These are phyloP conservation scores for Acrobeloides nanus DNA, from an alignment of 2,888 invertebrate genomes.

Conservation along the genomic window DNA sequence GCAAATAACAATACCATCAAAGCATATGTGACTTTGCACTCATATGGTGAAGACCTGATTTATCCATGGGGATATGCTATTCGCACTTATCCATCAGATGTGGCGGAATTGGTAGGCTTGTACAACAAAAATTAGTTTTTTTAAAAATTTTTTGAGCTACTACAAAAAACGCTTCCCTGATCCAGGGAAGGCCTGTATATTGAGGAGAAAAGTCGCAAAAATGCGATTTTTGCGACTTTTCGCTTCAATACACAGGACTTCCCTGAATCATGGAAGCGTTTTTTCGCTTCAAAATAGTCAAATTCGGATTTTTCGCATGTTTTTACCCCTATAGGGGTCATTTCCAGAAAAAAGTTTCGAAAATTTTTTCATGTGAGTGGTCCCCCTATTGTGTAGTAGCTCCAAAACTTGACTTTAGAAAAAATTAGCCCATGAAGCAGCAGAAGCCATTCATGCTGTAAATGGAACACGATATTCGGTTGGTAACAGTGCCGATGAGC, in stretches of 20 bases:
- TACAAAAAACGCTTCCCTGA: too few species aligned
- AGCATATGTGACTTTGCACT: constrained; percentile 41
- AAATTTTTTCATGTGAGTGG: too few species aligned
- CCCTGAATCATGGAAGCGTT: too few species aligned
- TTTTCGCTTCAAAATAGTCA: too few species aligned
- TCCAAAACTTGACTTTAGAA: constrained; percentile 2
- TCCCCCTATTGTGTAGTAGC: too few species aligned
- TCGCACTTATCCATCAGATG: constrained; percentile 31
- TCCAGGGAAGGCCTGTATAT: too few species aligned
- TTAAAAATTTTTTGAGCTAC: constrained; percentile 1
- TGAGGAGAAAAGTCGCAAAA: too few species aligned
- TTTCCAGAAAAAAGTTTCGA: too few species aligned
- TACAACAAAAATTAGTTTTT: constrained; percentile 5
- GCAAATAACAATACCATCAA: constrained; percentile 25
- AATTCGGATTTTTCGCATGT: background rate
- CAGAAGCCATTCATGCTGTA: constrained; percentile 31
- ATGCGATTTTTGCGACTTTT: too few species aligned
- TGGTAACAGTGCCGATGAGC: constrained; percentile 34
- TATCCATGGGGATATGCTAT: constrained; percentile 43
- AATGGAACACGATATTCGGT: constrained; percentile 34
- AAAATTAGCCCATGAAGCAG: constrained; percentile 24
- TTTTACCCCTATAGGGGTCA: background rate
- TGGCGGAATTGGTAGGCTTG: constrained; percentile 30
- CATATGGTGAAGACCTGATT: constrained; percentile 41
- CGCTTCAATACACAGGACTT: too few species aligned